Evolutionary conservation across 2,113 vertebrate species (phyloP).

Genomic region (Sylvilagus bachmani): DNA sequence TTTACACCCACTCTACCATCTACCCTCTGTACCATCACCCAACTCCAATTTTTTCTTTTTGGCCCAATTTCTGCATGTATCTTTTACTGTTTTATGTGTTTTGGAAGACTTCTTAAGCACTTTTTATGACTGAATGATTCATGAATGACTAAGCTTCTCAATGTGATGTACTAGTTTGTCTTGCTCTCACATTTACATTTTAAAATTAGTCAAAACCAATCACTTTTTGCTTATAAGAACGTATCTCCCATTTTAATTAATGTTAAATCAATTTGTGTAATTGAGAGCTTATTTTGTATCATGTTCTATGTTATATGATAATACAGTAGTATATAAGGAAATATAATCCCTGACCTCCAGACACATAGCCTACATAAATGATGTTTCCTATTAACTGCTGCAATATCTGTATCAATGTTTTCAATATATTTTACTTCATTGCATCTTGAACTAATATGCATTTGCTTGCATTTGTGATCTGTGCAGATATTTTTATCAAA

Average conservation of each 20-base stretch:
- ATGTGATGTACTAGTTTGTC: not conserved
- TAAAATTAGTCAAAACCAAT: not conserved
- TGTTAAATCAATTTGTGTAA: constrained; percentile 3
- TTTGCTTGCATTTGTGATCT: constrained; percentile 12
- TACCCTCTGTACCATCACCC: not conserved
- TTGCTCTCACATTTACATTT: constrained; percentile 12
- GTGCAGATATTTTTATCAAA: not conserved
- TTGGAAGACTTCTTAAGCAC: not conserved
- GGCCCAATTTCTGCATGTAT: not conserved
- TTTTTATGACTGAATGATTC: not conserved
- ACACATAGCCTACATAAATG: not conserved
- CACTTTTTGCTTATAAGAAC: constrained; percentile 2
- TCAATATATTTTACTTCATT: constrained; percentile 7
- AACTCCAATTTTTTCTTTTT: not conserved
- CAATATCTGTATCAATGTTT: not conserved
- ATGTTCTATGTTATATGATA: not conserved
- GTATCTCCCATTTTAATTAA: not conserved
- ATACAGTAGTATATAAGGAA: not conserved
- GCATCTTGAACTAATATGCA: not conserved
- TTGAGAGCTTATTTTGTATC: not conserved
- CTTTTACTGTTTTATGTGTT: not conserved
- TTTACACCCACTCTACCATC: not conserved
- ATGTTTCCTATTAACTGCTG: not conserved
- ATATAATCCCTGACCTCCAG: not conserved
- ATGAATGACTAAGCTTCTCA: not conserved